phyloP scores from a whole-genome alignment of 2,888 invertebrate species.

The Omphaloscelis lunosa region DNA sequence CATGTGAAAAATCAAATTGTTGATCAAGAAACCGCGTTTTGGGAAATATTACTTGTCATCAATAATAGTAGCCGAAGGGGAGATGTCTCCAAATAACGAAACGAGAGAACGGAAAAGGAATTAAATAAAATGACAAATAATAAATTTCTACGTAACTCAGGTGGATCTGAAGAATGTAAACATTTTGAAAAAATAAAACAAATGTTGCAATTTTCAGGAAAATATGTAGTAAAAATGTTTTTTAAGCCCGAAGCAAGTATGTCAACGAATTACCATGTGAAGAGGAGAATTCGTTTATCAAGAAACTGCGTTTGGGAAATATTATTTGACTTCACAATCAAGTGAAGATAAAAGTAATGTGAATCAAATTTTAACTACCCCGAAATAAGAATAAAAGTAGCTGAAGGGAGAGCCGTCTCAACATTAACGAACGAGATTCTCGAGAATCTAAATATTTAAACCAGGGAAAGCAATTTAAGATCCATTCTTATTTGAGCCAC shows the following conservation, averaged over 20 bases:
- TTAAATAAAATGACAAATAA: neutral
- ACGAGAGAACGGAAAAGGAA: neutral
- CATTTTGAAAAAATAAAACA: neutral
- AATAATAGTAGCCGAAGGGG: neutral
- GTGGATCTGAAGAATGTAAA: neutral
- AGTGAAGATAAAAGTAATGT: no score
- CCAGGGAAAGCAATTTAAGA: no score
- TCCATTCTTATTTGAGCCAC: no score
- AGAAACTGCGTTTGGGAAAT: neutral
- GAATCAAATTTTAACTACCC: no score
- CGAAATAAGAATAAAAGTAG: neutral
- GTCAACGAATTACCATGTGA: no score
- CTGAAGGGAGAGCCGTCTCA: neutral
- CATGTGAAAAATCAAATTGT: neutral
- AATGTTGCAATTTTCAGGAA: no score
- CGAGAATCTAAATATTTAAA: no score
- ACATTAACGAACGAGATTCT: neutral
- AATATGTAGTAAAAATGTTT: no score
- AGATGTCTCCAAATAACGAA: neutral
- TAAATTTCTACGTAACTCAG: neutral
- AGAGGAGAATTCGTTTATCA: neutral
- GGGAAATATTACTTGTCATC: neutral
- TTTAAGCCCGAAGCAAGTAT: no score
- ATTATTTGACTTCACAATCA: neutral
- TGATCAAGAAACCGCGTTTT: neutral